A percentile compares a stretch with the other conserved stretches of the same genome.
These are phyloP conservation scores for Drosophila subpulchrella DNA, from an alignment of 1,140 invertebrate species.

Conservation along the genomic window DNA sequence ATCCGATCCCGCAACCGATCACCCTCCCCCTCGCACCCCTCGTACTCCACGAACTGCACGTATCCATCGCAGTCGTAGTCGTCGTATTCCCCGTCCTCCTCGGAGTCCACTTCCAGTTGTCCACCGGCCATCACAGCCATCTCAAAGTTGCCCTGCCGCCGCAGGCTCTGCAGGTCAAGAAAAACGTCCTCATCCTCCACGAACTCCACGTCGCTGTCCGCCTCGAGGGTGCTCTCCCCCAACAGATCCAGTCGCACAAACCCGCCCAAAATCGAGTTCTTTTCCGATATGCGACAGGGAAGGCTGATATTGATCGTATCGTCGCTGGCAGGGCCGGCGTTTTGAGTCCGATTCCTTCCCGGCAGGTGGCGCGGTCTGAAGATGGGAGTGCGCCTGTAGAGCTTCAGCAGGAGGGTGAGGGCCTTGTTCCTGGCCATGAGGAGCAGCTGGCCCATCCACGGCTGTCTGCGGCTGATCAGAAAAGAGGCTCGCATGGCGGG, in stretches of 20 bases:
- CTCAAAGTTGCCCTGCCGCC: constrained; percentile 1
- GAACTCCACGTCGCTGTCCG: neutral
- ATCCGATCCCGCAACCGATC: neutral
- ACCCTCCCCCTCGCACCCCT: constrained; percentile 1
- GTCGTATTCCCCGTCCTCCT: neutral
- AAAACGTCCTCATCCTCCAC: neutral
- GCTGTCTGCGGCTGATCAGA: neutral
- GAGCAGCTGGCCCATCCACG: neutral
- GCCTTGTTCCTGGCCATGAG: neutral
- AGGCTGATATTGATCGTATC: neutral
- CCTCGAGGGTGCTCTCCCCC: neutral
- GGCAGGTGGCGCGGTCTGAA: neutral
- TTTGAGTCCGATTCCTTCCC: neutral
- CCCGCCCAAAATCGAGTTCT: no score
- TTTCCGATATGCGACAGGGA: neutral
- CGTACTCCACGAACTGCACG: neutral
- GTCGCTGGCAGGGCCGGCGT: no score
- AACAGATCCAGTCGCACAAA: neutral
- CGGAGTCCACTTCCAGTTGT: constrained; percentile 9
- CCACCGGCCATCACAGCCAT: constrained; percentile 7
- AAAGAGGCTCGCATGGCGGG: constrained; percentile 1
- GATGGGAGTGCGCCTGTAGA: neutral
- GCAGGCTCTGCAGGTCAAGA: neutral
- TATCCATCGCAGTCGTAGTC: neutral
- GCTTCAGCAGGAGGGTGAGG: neutral